Base-by-base conservation (phyloP, 2,113 vertebrate species). In the Cheilinus undulatus region DNA sequence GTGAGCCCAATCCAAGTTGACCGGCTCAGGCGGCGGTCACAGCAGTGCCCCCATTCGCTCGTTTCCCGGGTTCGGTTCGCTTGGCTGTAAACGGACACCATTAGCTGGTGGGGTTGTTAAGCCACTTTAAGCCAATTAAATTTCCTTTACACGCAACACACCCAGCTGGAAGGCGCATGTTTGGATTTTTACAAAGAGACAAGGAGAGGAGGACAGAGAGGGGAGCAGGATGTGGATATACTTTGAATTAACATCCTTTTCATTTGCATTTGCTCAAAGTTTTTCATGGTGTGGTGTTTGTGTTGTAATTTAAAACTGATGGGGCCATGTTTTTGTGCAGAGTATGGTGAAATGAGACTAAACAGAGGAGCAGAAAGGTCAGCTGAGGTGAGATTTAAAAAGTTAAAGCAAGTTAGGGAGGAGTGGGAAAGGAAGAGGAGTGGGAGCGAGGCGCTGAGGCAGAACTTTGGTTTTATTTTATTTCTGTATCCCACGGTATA, bases 81-180 rank as follows among this genome's bases (percentile, higher is more conserved):
- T 86, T 86, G 80, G 79, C 85, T 84, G 80, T 83, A 89, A 91
- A 88, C 49, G 50, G 78, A 86, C 82, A 89, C 88, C 83, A 86
- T 88, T 85, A 82, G 76, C 60, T 60, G n/a, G 76, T 59, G 26
- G 61, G 64, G 59, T 83, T 17, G 50, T 84, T 88, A 78, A 86
- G 80, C 83, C 80, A 90, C 70, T 89, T 91, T 54, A 60, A 69
- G 66, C 89, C 83, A 87, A 92, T 92, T 90, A 90, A 81, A 48
- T 86, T 89, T 77, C 65, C 78, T 89, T 86, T 61, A 86, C 85
- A 89, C 60, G 82, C 83, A 89, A 86, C 83, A 81, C 52, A 19
- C 78, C 61, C 86, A 83, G 88, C 83, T 78, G 80, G 78, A 81
- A 75, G 49, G 50, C 64, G 77, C 76, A 56, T 84, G 77, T 82